Base-by-base conservation (phyloP, 2,888 invertebrate genomes). In the Dione vanillae region DNA sequence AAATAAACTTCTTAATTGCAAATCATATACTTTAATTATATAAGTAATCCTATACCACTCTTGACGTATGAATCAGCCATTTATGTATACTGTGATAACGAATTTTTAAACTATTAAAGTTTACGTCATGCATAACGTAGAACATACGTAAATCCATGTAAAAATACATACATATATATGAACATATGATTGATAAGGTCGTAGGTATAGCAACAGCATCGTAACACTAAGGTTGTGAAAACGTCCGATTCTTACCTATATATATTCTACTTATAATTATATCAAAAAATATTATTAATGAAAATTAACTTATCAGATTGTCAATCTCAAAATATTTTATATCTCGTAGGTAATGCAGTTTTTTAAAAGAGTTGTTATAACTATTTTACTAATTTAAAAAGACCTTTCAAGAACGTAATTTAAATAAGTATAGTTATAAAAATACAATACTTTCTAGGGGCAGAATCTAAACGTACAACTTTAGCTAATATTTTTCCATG, bases 31-130 rank as follows among this genome's bases (percentile, higher is more conserved):
- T 37, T 16, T n/a, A 20, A 40, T 40, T 58, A 19, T 43, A 43
- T 10, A 6, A 40, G 8, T 27, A 0, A 11, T 49, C 12, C 51
- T 52, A 19, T 51, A 8, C 51, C 11, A 41, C 58, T 3, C 2
- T 20, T 27, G n/a, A 35, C 11, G 40, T 37, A 45, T 70, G 52
- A 67, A 27, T 71, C 45, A 73, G 12, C 59, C 49, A 71, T 69
- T 73, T 58, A 59, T 58, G 10, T 67, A 19, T 47, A 59, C 49
- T 41, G 66, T 27, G 20, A 43, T 62, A 65, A 61, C 54, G 59
- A 49, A 71, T 45, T 65, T 65, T 64, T 3, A 41, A 65, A 69
- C 43, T 8, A 37, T 45, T 35, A 59, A 16, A 67, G 14, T 47
- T n/a, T 43, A 65, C 49, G 65, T 65, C 58, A 52, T 62, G 0